Evolutionary conservation across 2,797 vertebrate genomes (phyloP).

Genomic region (Smutsia gigantea): DNA sequence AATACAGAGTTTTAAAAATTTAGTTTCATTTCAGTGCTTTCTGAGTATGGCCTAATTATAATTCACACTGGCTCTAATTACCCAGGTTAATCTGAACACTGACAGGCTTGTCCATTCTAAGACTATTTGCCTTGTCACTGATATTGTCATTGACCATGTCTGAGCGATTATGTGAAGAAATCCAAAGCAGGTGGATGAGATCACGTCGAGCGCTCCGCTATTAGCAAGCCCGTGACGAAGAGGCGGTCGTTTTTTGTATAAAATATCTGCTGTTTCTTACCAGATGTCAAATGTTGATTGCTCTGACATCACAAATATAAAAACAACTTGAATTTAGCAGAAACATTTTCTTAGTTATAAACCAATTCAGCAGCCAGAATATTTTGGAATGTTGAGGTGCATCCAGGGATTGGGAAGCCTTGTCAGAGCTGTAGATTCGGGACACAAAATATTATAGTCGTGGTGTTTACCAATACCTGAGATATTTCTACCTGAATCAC

Average conservation of each 20-base stretch:
- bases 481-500: background rate
- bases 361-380: background rate
- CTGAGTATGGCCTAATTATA: background rate
- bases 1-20: background rate
- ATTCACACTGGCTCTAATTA: background rate
- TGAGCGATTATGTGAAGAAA: background rate
- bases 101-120: background rate
- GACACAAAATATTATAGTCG: background rate
- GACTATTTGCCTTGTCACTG: background rate
- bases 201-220: background rate
- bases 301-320: slow-evolving; percentile 15
- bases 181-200: background rate
- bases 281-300: background rate
- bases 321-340: background rate
- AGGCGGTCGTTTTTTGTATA: background rate
- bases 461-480: background rate
- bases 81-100: background rate
- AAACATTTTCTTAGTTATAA: background rate
- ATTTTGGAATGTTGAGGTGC: background rate
- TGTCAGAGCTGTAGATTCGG: background rate
- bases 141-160: background rate
- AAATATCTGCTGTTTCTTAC: background rate
- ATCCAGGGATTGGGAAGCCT: background rate
- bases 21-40: background rate
- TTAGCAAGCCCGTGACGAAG: background rate